Conservation (phyloP, 2,888 invertebrate genomes). For the Epinotia ramella region DNA sequence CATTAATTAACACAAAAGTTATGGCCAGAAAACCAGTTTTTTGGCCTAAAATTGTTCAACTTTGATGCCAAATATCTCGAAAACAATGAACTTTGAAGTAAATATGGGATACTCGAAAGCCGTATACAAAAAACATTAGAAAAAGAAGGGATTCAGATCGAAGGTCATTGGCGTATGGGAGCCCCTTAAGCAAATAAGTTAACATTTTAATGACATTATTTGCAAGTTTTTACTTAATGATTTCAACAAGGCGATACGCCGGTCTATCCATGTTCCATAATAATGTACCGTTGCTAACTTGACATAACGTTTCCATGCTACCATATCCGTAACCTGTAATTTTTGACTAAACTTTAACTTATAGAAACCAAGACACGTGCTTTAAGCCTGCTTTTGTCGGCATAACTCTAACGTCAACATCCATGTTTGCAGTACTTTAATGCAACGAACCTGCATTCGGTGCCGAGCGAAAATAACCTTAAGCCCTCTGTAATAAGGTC, state of each 20-base stretch:
- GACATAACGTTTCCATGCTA: conserved; percentile 27
- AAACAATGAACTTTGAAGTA: too few species aligned
- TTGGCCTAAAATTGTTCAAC: too few species aligned
- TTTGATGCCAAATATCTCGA: too few species aligned
- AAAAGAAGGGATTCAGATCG: too few species aligned
- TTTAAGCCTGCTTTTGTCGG: conserved; percentile 43
- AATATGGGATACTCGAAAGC: too few species aligned
- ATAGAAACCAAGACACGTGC: conserved; percentile 42
- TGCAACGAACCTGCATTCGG: conserved; percentile 38
- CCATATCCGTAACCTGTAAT: conserved; percentile 13
- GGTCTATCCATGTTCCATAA: background rate
- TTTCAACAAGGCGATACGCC: background rate
- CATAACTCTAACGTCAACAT: conserved; percentile 42
- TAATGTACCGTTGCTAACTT: conserved; percentile 26
- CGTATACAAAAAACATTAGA: too few species aligned
- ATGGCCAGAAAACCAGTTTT: too few species aligned
- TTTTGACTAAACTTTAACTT: conserved; percentile 34
- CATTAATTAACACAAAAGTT: too few species aligned
- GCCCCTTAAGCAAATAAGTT: background rate
- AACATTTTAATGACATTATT: background rate
- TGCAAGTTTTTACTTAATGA: too few species aligned
- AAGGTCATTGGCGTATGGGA: too few species aligned
- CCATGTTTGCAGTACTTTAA: conserved; percentile 41
- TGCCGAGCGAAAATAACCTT: background rate
- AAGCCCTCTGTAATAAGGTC: conserved; percentile 5